Evolutionary conservation across 2,797 vertebrate genomes (phyloP), one percentile per base, ranked within the genome.

Genomic region (Apogon hyalosoma): DNA sequence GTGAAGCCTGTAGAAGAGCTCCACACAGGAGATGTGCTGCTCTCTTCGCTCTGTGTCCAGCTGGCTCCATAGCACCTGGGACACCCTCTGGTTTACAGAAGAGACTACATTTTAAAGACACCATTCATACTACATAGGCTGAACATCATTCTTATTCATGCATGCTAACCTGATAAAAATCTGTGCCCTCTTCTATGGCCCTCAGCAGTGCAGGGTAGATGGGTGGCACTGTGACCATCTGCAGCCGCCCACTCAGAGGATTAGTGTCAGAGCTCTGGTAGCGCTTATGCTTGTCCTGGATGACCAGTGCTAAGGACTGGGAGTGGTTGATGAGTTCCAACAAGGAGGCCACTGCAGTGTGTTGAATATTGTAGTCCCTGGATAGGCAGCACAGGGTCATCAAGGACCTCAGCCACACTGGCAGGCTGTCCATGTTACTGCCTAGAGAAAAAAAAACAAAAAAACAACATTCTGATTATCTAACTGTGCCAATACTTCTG

Each of bases 301-400:
- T 96, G 76, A 99, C 96, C 7, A 99, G 91, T 0, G 96, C 96
- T 40, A 99, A 88, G 3, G 98, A 99, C 92, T 98, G 97, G 24
- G 98, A 98, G 58, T 98, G 98, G 90, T 96, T 98, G 76, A 98
- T 95, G 72, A 97, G 88, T 77, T 99, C 98, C 64, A 99, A 91
- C 18, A 99, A 90, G 0, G 96, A 95, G 59, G 96, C 95, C 74
- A 98, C 94, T 52, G 97, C 96, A 18, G 94, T 92, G 15, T 98
- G 97, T 86, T 98, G 98, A 33, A 98, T 90, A 63, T 91, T 91
- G 87, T 95, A 95, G 90, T 99, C 96, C 0, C 86, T 94, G 28
- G 95, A 95, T 39, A 97, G 94, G 88, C 96, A 99, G 91, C 95
- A 95, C 19, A 98, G 80, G 0, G 92, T 96, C 98, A 99, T 98